A percentile compares a stretch with the other conserved stretches of the same genome.
phyloP scores from a whole-genome alignment of 2,888 invertebrate species.

The Eulithis prunata region DNA sequence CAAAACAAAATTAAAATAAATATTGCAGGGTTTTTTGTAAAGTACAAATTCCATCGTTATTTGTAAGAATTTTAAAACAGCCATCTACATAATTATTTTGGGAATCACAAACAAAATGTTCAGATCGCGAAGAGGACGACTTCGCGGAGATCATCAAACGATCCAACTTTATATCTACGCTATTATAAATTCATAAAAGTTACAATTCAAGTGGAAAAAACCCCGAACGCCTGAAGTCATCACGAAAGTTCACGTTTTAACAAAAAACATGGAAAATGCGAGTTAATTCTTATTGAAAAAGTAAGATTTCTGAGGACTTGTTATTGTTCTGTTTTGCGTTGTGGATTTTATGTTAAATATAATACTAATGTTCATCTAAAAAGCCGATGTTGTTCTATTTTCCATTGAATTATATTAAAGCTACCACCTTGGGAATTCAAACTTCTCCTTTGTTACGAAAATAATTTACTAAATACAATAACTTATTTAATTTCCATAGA shows the following conservation, averaged over 20 bases:
- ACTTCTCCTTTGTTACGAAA: too few species aligned
- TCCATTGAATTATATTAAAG: too few species aligned
- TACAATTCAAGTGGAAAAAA: conserved; percentile 11
- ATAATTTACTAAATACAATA: too few species aligned
- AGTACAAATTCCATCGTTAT: not conserved
- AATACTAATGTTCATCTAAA: not conserved
- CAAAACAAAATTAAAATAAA: not conserved
- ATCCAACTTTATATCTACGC: not conserved
- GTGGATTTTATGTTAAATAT: not conserved
- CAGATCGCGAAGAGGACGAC: too few species aligned
- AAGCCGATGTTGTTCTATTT: too few species aligned
- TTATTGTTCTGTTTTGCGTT: not conserved
- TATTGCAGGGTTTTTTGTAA: not conserved
- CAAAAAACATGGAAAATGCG: conserved; percentile 10
- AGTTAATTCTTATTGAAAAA: conserved; percentile 17
- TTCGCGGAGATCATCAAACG: conserved; percentile 10
- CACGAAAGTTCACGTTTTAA: conserved; percentile 11
- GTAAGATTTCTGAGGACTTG: not conserved
- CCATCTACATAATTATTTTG: not conserved
- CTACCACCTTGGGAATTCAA: too few species aligned
- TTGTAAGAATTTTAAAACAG: conserved; percentile 1
- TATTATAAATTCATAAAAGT: conserved; percentile 21
- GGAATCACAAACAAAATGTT: not conserved
- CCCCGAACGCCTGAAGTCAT: conserved; percentile 14
- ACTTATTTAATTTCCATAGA: too few species aligned